phyloP scores from a whole-genome alignment of 1,140 invertebrate species.

The Anthonomus grandis region DNA sequence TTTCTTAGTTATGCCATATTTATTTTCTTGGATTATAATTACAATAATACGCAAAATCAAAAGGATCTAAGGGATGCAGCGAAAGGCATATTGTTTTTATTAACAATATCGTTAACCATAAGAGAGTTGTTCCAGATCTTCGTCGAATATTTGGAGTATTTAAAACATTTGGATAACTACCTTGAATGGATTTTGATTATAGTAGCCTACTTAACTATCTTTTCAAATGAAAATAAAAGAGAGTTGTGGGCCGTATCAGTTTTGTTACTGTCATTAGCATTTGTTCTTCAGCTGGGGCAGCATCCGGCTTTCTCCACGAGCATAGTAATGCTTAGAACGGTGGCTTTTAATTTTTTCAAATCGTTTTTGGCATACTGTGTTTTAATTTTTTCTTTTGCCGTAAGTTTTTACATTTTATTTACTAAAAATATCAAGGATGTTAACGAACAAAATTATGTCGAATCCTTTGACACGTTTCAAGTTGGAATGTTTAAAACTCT shows the following conservation, averaged over 20 bases:
- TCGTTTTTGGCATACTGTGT: conserved; percentile 75
- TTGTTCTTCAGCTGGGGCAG: conserved; percentile 71
- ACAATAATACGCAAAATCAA: too few relatives aligned
- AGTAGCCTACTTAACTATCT: conserved; percentile 54
- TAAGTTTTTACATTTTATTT: conserved; percentile 74
- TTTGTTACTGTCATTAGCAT: conserved; percentile 67
- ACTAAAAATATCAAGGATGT: conserved; percentile 49
- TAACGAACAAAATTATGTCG: conserved; percentile 51
- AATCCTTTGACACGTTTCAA: conserved; percentile 61
- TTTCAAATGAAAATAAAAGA: conserved; percentile 51
- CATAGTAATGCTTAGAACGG: conserved; percentile 73
- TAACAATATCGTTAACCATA: conserved; percentile 56
- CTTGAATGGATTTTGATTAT: conserved; percentile 64
- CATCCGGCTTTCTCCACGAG: conserved; percentile 69
- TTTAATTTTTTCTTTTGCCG: conserved; percentile 72
- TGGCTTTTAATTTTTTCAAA: conserved; percentile 72
- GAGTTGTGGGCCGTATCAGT: conserved; percentile 63
- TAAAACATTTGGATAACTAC: conserved; percentile 65
- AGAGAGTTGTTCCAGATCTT: conserved; percentile 67
- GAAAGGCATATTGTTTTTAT: conserved; percentile 51
- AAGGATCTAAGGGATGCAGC: too few relatives aligned
- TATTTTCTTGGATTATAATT: conserved; percentile 11
- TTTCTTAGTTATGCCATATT: background rate
- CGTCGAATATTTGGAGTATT: conserved; percentile 60
- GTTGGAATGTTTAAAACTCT: conserved; percentile 73